A percentile compares a stretch with the other conserved stretches of the same genome.
Conservation (phyloP, 2,797 vertebrate species). For the Leuciscus waleckii region DNA sequence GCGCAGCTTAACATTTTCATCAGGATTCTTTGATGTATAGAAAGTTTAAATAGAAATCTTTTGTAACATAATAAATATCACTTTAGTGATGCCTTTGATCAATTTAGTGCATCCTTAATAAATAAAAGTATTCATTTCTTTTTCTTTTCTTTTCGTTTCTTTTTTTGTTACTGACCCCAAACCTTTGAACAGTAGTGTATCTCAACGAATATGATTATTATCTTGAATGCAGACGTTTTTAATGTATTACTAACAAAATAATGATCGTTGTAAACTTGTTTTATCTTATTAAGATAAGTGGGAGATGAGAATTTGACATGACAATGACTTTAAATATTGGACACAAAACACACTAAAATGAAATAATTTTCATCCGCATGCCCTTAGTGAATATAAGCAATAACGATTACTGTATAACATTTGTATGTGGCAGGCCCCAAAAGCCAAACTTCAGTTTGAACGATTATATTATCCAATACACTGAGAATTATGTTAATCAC, state of each 20-base stretch:
- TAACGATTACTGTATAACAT: no score
- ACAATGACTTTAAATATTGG: neutral
- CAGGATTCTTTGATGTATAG: neutral
- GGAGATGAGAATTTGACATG: neutral
- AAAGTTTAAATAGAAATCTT: neutral
- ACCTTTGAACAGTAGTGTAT: neutral
- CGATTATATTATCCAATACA: neutral
- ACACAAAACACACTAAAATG: neutral
- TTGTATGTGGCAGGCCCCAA: neutral
- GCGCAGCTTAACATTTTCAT: neutral
- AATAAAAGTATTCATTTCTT: neutral
- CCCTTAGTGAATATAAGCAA: neutral
- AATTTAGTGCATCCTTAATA: neutral
- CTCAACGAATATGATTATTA: neutral
- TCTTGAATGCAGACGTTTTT: neutral
- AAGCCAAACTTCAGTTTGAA: neutral
- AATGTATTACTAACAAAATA: neutral
- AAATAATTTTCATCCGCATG: neutral
- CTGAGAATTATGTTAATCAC: neutral
- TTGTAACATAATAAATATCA: neutral
- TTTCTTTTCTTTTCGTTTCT: neutral
- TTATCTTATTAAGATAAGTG: neutral
- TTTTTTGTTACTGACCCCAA: neutral
- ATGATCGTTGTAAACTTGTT: neutral
- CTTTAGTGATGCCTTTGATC: neutral